Conservation (phyloP, 1,140 invertebrate genomes). For the Pachyrhynchus sulphureomaculatus region DNA sequence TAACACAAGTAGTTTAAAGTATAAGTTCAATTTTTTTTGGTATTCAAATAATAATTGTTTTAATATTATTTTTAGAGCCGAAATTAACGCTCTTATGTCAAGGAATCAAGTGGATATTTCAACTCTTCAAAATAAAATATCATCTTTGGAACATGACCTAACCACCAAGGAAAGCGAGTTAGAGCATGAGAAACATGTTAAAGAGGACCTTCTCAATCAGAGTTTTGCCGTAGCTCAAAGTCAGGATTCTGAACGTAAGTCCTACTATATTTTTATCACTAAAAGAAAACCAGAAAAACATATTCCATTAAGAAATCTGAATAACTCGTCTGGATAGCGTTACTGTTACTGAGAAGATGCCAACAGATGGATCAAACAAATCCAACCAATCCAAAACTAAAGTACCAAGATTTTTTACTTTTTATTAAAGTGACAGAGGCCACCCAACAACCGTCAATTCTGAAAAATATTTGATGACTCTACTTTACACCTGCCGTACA, state of each 20-base stretch:
- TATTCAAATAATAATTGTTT: no score
- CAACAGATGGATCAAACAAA: no score
- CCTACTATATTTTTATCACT: not conserved
- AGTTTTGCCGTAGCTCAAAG: constrained; percentile 54
- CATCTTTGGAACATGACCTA: constrained; percentile 57
- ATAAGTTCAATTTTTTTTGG: no score
- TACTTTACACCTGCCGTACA: no score
- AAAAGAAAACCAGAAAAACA: not conserved
- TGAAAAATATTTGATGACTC: no score
- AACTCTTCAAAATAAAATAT: constrained; percentile 54
- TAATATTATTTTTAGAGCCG: constrained; percentile 44
- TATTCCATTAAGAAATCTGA: no score
- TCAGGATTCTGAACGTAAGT: constrained; percentile 65
- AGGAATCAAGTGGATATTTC: constrained; percentile 53
- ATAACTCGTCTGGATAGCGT: no score
- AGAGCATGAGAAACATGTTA: constrained; percentile 62
- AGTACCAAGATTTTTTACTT: no score
- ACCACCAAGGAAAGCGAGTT: constrained; percentile 61
- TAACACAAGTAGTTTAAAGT: not conserved
- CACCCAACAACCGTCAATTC: no score
- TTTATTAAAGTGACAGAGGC: no score
- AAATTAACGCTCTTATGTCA: constrained; percentile 57
- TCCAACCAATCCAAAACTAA: no score
- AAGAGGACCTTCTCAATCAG: constrained; percentile 60
- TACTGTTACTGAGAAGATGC: no score